Evolutionary conservation across 2,888 invertebrate species (phyloP), one percentile per base, ranked within the genome.

Genomic region (Gandaritis pyraliata): DNA sequence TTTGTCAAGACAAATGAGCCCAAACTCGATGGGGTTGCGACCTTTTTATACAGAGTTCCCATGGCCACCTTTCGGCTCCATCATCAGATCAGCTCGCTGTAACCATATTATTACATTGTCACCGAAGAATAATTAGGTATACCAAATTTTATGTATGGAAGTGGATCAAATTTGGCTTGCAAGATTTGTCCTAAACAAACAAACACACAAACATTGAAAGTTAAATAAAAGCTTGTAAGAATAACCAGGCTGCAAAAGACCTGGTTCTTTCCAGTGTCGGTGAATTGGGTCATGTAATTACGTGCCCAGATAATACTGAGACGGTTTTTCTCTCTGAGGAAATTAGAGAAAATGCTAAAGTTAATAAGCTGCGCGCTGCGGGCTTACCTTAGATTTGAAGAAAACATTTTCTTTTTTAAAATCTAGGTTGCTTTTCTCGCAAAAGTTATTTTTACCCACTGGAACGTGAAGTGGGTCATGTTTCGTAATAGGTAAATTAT

Each of bases 261-360:
- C 18, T 33, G 30, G 30, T 33, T 18, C 2, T 6, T 30, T 18
- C 36, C 39, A 41, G 66, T 58, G 53, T 65, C 68, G 16, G 16
- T 54, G 75, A 81, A 80, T 75, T 80, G 72, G 76, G 75, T 75
- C 78, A 71, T 69, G 61, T 76, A 76, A 79, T 80, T 78, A 77
- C 68, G 68, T 69, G 65, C 58, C 64, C 68, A 60, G 71, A 70
- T 61, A 66, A 71, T 66, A 68, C 63, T 47, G 64, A 61, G 55
- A 49, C 58, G 58, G 63, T 69, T 70, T 68, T 73, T 76, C 75
- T 72, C 70, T 61, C 62, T 64, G 69, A 67, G 71, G 69, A 72
- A 75, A 77, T 75, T 71, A 74, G 55, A 63, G 54, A 46, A 43
- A 54, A 59, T 33, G 30, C 33, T 48, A 13, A 59, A 53, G 69